These are phyloP conservation scores for Neodiprion fabricii DNA, from an alignment of 1,140 invertebrate species.

Conservation along the genomic window DNA sequence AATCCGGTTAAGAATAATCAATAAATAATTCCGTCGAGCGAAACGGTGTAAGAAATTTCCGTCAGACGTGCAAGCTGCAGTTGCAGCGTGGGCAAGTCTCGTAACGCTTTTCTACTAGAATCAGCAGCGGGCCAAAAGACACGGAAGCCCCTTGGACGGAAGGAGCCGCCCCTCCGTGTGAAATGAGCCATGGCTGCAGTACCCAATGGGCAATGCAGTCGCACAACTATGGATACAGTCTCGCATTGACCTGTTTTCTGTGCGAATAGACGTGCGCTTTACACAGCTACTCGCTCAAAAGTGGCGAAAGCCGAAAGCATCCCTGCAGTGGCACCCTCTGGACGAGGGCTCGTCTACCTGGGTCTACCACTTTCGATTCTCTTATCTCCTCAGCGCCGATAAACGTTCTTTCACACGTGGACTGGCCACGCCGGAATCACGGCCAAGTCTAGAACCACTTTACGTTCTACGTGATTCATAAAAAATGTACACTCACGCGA, in stretches of 20 bases:
- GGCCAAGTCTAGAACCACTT: slow-evolving; percentile 37
- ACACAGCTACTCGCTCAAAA: not conserved
- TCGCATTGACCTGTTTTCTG: not conserved
- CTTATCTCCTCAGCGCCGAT: slow-evolving; percentile 19
- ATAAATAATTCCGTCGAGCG: too few relatives aligned
- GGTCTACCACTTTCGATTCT: slow-evolving; percentile 22
- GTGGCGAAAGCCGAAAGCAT: not conserved
- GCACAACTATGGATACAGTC: slow-evolving; percentile 22
- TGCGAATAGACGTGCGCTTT: not conserved
- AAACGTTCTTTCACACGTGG: slow-evolving; percentile 27
- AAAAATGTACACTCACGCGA: slow-evolving; percentile 44
- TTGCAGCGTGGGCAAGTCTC: not conserved
- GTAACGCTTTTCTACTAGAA: not conserved
- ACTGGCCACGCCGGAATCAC: slow-evolving; percentile 49
- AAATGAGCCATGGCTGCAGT: slow-evolving; percentile 61
- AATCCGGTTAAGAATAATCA: too few relatives aligned
- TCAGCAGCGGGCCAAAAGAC: slow-evolving; percentile 10
- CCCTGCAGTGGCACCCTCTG: not conserved
- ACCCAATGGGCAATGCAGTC: slow-evolving; percentile 60
- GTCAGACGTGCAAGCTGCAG: not conserved
- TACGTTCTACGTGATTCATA: slow-evolving; percentile 49
- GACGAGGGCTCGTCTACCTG: not conserved
- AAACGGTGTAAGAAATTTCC: not conserved
- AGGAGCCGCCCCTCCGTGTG: slow-evolving; percentile 49
- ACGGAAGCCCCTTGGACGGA: slow-evolving; percentile 36